phyloP scores from a whole-genome alignment of 2,113 vertebrate species.

The Psammodynastes pulverulentus region DNA sequence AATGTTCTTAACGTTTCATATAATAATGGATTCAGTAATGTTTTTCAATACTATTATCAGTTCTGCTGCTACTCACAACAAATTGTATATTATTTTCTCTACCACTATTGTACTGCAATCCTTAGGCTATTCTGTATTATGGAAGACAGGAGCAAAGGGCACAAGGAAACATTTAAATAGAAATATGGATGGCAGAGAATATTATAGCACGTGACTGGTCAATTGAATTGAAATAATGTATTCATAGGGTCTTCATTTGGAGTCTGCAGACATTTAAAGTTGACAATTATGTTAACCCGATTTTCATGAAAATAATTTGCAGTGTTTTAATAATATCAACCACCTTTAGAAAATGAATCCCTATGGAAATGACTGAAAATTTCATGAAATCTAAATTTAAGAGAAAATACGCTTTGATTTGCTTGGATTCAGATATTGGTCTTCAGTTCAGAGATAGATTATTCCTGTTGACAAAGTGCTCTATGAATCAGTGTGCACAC shows the following conservation, averaged over 20 bases:
- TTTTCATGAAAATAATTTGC: not conserved
- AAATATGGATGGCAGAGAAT: not conserved
- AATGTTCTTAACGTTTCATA: not conserved
- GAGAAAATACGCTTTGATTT: not conserved
- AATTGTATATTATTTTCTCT: not conserved
- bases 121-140: not conserved
- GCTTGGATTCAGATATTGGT: not conserved
- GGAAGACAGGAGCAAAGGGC: not conserved
- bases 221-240: constrained; percentile 11
- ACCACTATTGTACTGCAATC: not conserved
- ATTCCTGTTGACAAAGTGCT: not conserved
- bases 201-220: not conserved
- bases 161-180: not conserved
- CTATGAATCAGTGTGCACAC: not conserved
- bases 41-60: not conserved
- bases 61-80: not conserved
- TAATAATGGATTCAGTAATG: not conserved
- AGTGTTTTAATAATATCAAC: not conserved
- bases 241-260: not conserved
- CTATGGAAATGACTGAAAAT: not conserved
- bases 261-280: constrained; percentile 31
- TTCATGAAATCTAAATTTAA: not conserved
- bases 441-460: not conserved
- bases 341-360: not conserved
- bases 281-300: constrained; percentile 12